Conservation (phyloP, 2,113 vertebrate genomes). For the Megalops atlanticus region DNA sequence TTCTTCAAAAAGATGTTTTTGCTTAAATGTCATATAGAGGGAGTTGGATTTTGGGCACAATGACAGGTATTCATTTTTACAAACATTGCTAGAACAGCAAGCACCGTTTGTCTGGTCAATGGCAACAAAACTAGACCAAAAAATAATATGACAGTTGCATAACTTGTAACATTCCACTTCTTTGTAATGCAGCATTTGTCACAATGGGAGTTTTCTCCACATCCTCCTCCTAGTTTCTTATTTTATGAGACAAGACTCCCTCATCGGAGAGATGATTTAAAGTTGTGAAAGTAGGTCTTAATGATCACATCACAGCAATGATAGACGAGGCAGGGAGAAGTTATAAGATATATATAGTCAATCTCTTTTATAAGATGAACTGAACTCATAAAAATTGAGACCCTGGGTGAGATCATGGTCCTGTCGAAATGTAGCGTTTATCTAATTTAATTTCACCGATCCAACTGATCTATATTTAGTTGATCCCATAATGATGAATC, state of each 20-base stretch:
- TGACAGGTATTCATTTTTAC: too few species aligned
- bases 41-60: too few species aligned
- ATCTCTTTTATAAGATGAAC: slow-evolving; percentile 25
- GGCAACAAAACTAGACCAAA: too few species aligned
- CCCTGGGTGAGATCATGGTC: slow-evolving; percentile 26
- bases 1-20: too few species aligned
- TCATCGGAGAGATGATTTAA: not conserved
- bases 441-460: slow-evolving; percentile 51
- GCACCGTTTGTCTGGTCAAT: too few species aligned
- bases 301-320: not conserved
- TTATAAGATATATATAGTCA: not conserved
- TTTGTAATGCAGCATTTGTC: too few species aligned
- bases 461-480: slow-evolving; percentile 48
- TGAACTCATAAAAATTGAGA: slow-evolving; percentile 26
- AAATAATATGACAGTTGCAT: too few species aligned
- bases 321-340: not conserved
- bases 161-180: too few species aligned
- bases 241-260: too few species aligned
- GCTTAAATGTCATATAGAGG: too few species aligned
- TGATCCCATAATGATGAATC: slow-evolving; percentile 52
- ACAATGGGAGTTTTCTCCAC: not conserved
- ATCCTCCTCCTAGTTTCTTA: too few species aligned
- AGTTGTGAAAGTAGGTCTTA: slow-evolving; percentile 11
- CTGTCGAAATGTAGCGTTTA: slow-evolving; percentile 43
- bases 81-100: too few species aligned